Conservation (phyloP, 2,113 vertebrate species). For the Calcarius ornatus region DNA sequence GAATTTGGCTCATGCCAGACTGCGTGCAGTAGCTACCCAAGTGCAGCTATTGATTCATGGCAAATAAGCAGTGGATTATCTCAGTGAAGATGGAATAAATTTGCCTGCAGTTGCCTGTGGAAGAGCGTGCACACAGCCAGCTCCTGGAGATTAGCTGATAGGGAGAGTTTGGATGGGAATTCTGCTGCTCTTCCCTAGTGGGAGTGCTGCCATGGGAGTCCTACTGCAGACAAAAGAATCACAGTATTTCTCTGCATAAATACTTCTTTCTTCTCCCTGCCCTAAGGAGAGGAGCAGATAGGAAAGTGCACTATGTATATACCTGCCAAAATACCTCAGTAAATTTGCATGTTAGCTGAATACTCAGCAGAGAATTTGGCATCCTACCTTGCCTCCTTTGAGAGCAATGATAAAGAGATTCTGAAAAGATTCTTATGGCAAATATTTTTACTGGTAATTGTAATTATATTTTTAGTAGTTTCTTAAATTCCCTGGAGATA, state of each 20-base stretch:
- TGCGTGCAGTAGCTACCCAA: neutral
- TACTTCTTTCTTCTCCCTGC: neutral
- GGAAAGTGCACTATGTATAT: neutral
- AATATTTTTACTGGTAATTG: neutral
- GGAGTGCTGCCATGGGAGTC: neutral
- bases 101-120: neutral
- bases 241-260: neutral
- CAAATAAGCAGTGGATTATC: neutral
- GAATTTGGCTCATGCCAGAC: neutral
- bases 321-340: neutral
- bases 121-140: neutral
- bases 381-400: neutral
- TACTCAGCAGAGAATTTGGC: neutral
- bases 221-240: neutral
- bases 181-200: neutral
- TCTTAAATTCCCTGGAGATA: neutral
- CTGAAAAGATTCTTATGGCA: neutral
- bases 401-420: neutral
- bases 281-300: constrained; percentile 12
- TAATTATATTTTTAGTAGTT: neutral
- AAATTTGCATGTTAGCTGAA: neutral
- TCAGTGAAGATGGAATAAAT: neutral
- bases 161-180: neutral
- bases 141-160: neutral
- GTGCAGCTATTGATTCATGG: neutral